Evolutionary conservation across 2,797 vertebrate genomes (phyloP), one percentile per base, ranked within the genome.

Genomic region (Tympanoctomys barrerae): DNA sequence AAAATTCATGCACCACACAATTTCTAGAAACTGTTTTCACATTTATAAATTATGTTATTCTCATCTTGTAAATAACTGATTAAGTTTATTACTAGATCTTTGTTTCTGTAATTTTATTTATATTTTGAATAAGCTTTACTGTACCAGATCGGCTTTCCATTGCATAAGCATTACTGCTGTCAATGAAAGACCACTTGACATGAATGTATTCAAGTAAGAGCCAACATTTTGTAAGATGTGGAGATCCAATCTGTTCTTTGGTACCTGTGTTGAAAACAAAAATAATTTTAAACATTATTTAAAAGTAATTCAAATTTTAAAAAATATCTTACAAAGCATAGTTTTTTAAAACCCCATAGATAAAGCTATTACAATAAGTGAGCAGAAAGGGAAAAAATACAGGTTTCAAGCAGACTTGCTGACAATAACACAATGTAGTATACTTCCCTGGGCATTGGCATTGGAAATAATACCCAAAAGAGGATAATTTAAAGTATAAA

Each of bases 381-480:
- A 46, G 36, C n/a, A 49, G 75, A 79, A 62, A 66, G 52, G 14
- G 2, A 54, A 54, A 78, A n/a, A 87, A 21, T 73, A 42, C 5
- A 57, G 19, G 28, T 39, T 84, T 88, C 57, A 22, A 57, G 26
- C 31, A 26, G 57, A 52, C 39, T 10, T 64, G 81, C 66, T 73
- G 59, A 28, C 19, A 90, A n/a, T 19, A 71, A n/a, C 46, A 90
- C 18, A 54, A 28, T 82, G 70, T 36, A 78, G 79, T 46, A 73
- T 12, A 57, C 5, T 94, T 96, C 77, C 52, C 54, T 93, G 36
- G 28, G 3, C 54, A 64, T 62, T 80, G 70, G 57, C 19, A 73
- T 36, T 46, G 42, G 83, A 42, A 95, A 87, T 93, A 90, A 87
- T 79, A 64, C 33, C 24, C 83, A 46, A 93, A 84, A 90, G 16